Evolutionary conservation across 2,113 vertebrate genomes (phyloP).

Genomic region (Herpetotheres cachinnans): DNA sequence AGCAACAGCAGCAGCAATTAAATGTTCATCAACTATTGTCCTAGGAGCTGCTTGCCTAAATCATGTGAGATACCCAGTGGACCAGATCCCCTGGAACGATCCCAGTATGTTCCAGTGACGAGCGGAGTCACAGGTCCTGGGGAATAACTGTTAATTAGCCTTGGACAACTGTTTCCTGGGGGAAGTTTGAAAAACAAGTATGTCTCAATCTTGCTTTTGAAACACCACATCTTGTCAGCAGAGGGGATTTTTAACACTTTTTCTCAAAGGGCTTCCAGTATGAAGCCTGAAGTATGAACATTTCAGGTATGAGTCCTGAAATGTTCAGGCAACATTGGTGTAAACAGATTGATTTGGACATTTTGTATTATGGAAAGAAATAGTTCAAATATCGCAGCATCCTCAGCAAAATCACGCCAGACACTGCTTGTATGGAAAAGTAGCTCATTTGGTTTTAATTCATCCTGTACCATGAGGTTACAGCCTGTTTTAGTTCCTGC

Average conservation of each 20-base stretch:
- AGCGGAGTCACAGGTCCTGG: background rate
- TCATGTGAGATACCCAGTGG: background rate
- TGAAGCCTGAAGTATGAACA: background rate
- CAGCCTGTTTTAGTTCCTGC: constrained; percentile 67
- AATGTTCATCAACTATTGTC: background rate
- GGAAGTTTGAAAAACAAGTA: background rate
- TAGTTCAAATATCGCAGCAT: constrained; percentile 34
- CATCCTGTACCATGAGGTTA: constrained; percentile 49
- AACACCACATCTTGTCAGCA: background rate
- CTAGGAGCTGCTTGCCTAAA: background rate
- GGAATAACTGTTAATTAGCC: background rate
- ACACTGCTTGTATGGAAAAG: constrained; percentile 22
- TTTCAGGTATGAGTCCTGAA: background rate
- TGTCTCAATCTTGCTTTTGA: background rate
- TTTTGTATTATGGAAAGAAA: background rate
- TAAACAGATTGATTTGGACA: background rate
- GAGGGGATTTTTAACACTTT: background rate
- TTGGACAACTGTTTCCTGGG: background rate
- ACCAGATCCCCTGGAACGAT: background rate
- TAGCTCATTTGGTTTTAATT: constrained; percentile 80
- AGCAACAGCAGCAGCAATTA: background rate
- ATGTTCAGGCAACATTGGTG: background rate
- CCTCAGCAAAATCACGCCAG: constrained; percentile 37
- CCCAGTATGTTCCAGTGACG: background rate
- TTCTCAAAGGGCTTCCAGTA: constrained; percentile 26